phyloP scores from a whole-genome alignment of 2,113 vertebrate species.

The Siphamia tubifer region DNA sequence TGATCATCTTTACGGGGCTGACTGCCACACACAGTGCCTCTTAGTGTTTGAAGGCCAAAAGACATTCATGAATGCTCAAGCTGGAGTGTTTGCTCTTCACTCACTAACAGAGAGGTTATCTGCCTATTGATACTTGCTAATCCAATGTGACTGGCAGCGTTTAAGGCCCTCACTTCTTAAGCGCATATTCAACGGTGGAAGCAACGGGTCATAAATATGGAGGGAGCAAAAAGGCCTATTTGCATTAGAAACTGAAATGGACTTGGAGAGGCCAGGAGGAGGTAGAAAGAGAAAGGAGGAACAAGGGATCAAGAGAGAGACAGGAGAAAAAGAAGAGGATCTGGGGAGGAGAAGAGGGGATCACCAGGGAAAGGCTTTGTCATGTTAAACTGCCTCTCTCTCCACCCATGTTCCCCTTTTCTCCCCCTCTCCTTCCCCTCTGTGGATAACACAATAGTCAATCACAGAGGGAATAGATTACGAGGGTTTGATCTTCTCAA shows the following conservation, averaged over 20 bases:
- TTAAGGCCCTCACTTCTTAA: constrained; percentile 54
- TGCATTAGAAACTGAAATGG: constrained; percentile 70
- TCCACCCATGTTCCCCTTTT: constrained; percentile 39
- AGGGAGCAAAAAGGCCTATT: constrained; percentile 56
- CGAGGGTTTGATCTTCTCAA: constrained; percentile 67
- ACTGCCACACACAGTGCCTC: constrained; percentile 59
- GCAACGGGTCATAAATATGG: constrained; percentile 72
- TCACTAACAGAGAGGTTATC: constrained; percentile 77
- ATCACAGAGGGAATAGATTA: constrained; percentile 72
- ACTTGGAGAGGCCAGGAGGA: constrained; percentile 35
- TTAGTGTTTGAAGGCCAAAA: constrained; percentile 54
- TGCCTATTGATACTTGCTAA: constrained; percentile 72
- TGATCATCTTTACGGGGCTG: constrained; percentile 47
- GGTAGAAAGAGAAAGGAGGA: constrained; percentile 4
- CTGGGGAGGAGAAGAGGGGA: constrained; percentile 50
- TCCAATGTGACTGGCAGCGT: constrained; percentile 69
- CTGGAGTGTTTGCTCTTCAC: constrained; percentile 70
- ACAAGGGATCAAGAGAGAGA: constrained; percentile 59
- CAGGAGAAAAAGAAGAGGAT: constrained; percentile 48
- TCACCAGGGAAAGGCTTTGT: constrained; percentile 74
- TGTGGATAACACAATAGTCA: constrained; percentile 64
- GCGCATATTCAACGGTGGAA: constrained; percentile 69
- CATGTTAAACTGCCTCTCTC: constrained; percentile 71
- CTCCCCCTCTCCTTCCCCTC: constrained; percentile 10
- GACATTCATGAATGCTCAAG: constrained; percentile 51